Percentiles rank a stretch among this genome's conserved stretches.
phyloP scores from a whole-genome alignment of 2,113 vertebrate genomes.

The Microtus oregoni region DNA sequence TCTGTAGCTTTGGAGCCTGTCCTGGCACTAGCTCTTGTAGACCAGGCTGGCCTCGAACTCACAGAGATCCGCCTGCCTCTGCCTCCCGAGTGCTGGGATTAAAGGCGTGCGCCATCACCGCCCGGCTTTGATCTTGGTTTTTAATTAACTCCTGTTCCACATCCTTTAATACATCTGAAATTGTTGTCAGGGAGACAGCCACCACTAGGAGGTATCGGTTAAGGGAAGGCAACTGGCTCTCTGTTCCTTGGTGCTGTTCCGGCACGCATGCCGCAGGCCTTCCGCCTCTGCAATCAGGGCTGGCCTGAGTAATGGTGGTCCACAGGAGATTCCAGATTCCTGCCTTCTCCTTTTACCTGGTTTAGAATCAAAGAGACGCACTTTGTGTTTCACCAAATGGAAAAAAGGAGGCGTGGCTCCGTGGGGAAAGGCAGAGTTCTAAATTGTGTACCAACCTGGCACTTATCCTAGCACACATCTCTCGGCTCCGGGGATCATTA shows the following conservation, averaged over 20 bases:
- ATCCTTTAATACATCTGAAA: neutral
- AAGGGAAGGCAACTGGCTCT: neutral
- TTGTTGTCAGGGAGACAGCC: constrained; percentile 29
- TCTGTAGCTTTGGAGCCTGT: too few relatives aligned
- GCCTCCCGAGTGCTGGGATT: too few relatives aligned
- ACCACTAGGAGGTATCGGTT: neutral
- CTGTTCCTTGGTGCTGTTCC: neutral
- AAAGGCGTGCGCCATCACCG: too few relatives aligned
- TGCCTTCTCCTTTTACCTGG: constrained; percentile 48
- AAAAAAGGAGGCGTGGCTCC: constrained; percentile 61
- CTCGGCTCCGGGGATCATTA: constrained; percentile 47
- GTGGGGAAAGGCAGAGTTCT: constrained; percentile 56
- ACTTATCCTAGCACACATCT: constrained; percentile 58
- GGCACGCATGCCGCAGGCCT: neutral
- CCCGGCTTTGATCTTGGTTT: too few relatives aligned
- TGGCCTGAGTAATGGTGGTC: neutral
- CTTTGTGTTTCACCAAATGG: constrained; percentile 63
- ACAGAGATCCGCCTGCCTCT: too few relatives aligned
- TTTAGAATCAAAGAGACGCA: constrained; percentile 62
- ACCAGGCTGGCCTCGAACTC: too few relatives aligned
- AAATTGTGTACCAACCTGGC: constrained; percentile 73
- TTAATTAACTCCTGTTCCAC: constrained; percentile 23
- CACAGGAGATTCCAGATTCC: constrained; percentile 47
- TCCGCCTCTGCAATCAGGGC: neutral
- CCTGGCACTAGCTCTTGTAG: too few relatives aligned